These are phyloP conservation scores for Julus scandinavius DNA, from an alignment of 2,888 invertebrate genomes.

Conservation along the genomic window DNA sequence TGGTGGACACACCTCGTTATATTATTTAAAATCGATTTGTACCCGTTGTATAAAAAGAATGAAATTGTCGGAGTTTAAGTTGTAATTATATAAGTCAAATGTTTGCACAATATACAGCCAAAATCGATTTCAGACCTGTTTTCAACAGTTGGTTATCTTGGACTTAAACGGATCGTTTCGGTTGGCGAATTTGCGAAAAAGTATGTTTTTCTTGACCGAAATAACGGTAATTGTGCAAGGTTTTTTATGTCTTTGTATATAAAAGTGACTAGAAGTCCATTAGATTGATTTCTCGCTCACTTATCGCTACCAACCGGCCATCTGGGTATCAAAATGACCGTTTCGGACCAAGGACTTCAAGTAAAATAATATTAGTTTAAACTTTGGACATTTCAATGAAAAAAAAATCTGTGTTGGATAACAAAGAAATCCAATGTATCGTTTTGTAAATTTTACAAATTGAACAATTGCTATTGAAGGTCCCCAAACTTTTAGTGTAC, in stretches of 20 bases:
- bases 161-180: slow-evolving; percentile 6
- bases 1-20: not conserved
- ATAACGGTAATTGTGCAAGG: not conserved
- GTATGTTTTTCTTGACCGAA: not conserved
- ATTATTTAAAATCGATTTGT: not conserved
- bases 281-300: not conserved
- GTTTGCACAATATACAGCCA: not conserved
- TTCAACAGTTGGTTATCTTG: not conserved
- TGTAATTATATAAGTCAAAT: too few species aligned
- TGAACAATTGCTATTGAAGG: too few species aligned
- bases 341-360: not conserved
- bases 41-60: not conserved
- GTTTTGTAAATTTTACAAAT: too few species aligned
- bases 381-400: too few species aligned
- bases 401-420: too few species aligned
- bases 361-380: too few species aligned
- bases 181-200: not conserved
- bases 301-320: not conserved
- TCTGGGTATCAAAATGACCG: not conserved
- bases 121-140: not conserved
- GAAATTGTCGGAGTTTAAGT: not conserved
- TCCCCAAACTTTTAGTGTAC: not conserved
- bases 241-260: not conserved
- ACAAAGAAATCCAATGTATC: too few species aligned
- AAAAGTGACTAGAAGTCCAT: not conserved